Percentiles rank a stretch among this genome's conserved stretches.
Conservation (phyloP, 2,888 invertebrate species). For the Cancer borealis region DNA sequence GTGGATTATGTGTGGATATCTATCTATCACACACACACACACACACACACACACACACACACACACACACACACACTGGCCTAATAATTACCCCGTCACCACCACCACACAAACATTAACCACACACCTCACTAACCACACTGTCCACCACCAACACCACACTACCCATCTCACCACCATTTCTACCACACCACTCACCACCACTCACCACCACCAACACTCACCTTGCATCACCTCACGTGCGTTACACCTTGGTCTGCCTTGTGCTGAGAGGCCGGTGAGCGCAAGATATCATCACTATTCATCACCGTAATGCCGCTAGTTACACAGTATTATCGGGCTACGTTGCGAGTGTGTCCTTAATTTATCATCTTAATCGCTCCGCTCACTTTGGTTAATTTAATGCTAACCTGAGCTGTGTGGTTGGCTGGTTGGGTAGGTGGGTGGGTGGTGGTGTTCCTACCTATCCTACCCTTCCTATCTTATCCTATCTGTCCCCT, state of each 20-base stretch:
- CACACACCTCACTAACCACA: no score
- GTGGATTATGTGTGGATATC: no score
- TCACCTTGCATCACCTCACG: neutral
- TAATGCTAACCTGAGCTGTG: conserved; percentile 27
- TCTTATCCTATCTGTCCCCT: no score
- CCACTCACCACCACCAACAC: neutral
- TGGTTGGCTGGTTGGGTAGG: neutral
- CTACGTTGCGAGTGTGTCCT: conserved; percentile 44
- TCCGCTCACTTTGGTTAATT: conserved; percentile 44
- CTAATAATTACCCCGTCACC: neutral
- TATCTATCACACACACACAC: neutral
- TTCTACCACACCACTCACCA: neutral
- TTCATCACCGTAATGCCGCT: conserved; percentile 48
- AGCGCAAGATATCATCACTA: conserved; percentile 28
- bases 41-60: no score
- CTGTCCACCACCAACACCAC: no score
- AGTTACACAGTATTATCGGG: conserved; percentile 54
- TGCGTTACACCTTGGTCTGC: neutral
- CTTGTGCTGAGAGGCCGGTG: conserved; percentile 27
- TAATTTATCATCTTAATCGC: conserved; percentile 54
- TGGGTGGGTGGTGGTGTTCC: no score
- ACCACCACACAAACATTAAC: neutral
- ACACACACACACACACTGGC: no score
- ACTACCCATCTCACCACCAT: neutral
- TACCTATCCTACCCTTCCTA: no score